Evolutionary conservation across 2,888 invertebrate genomes (phyloP).

Genomic region (Ophion slaviceki): DNA sequence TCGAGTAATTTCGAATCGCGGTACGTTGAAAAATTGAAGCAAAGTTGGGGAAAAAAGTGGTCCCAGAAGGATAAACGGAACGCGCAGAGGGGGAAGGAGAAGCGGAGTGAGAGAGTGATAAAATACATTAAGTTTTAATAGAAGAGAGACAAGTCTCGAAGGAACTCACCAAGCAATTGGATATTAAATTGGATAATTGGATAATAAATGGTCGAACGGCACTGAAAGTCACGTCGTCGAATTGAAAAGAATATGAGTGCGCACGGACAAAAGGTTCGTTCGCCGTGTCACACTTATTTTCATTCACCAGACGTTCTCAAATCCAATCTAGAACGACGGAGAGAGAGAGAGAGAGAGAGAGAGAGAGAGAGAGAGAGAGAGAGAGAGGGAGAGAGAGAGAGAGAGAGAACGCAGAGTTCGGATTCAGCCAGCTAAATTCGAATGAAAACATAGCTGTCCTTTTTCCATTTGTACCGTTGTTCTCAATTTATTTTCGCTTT

Average conservation of each 20-base stretch:
- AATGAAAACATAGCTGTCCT: not conserved
- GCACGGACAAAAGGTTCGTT: slow-evolving; percentile 59
- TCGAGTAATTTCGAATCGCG: slow-evolving; percentile 24
- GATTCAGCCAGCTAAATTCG: not conserved
- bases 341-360: not conserved
- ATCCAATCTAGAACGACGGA: slow-evolving; percentile 19
- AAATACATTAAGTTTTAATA: slow-evolving; percentile 4
- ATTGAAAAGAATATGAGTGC: slow-evolving; percentile 50
- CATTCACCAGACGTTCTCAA: not conserved
- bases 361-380: not conserved
- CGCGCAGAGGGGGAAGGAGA: slow-evolving; percentile 8
- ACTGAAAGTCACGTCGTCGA: slow-evolving; percentile 16
- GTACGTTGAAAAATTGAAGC: slow-evolving; percentile 36
- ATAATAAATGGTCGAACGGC: slow-evolving; percentile 15
- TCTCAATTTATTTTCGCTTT: not conserved
- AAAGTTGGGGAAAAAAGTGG: slow-evolving; percentile 45
- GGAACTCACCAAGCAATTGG: not conserved
- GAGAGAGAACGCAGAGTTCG: not conserved
- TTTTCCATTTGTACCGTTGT: not conserved
- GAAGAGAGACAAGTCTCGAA: not conserved
- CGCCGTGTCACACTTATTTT: slow-evolving; percentile 15
- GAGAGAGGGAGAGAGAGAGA: too few relatives aligned
- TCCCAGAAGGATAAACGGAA: slow-evolving; percentile 34
- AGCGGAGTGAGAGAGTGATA: slow-evolving; percentile 37
- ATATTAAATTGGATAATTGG: slow-evolving; percentile 6